phyloP scores from a whole-genome alignment of 2,797 vertebrate genomes.

The Pogoniulus pusillus region DNA sequence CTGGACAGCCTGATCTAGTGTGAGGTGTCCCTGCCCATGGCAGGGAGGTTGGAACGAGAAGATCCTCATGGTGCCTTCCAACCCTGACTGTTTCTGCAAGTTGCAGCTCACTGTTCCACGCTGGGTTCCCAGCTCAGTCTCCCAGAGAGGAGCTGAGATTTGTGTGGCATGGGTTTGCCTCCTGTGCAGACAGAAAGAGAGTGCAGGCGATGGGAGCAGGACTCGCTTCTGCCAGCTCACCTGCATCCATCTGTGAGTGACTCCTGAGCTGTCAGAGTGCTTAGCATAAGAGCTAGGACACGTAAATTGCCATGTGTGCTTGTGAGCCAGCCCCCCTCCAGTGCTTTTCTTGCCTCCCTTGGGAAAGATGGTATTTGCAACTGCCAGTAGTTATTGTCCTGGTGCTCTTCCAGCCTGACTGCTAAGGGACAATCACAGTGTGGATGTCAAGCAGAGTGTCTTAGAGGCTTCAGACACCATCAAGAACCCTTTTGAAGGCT shows the following conservation, averaged over 20 bases:
- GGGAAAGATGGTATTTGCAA: neutral
- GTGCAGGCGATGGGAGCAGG: neutral
- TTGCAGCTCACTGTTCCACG: neutral
- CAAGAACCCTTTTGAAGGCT: neutral
- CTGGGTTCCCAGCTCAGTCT: neutral
- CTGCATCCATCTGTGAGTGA: neutral
- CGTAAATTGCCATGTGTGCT: neutral
- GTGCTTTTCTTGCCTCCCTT: neutral
- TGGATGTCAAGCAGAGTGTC: neutral
- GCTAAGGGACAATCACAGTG: neutral
- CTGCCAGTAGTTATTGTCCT: neutral
- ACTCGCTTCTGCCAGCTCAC: neutral
- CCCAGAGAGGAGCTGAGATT: neutral
- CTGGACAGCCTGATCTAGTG: no score
- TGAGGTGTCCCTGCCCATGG: no score
- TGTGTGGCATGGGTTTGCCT: accelerated
- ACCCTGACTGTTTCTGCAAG: no score
- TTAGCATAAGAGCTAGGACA: neutral
- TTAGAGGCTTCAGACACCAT: neutral
- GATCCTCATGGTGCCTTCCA: no score
- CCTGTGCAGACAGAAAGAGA: neutral
- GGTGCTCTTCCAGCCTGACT: neutral
- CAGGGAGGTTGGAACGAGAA: no score
- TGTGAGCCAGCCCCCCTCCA: neutral
- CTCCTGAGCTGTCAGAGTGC: neutral